phyloP scores from a whole-genome alignment of 2,113 vertebrate species.

The Scolopax mira region DNA sequence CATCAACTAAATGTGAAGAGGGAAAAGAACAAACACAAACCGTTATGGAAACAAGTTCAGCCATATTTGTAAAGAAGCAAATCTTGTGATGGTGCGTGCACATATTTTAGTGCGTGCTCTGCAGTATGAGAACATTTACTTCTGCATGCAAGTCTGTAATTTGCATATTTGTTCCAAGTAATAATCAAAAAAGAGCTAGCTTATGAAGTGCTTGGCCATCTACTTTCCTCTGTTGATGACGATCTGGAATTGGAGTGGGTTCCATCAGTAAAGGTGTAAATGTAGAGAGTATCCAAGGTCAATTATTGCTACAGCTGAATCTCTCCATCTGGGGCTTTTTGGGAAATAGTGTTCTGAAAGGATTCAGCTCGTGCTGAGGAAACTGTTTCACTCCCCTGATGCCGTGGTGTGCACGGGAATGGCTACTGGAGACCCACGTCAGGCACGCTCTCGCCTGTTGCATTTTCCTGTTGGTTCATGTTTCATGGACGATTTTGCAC shows the following conservation, averaged over 20 bases:
- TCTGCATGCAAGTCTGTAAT: constrained; percentile 30
- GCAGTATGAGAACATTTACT: constrained; percentile 53
- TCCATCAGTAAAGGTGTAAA: neutral
- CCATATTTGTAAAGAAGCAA: constrained; percentile 51
- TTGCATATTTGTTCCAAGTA: constrained; percentile 16
- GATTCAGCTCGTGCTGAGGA: neutral
- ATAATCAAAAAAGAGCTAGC: neutral
- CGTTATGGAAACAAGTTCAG: constrained; percentile 63
- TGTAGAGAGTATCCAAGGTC: neutral
- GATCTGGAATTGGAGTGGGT: neutral
- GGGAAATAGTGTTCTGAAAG: neutral
- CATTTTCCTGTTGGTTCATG: neutral
- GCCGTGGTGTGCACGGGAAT: neutral
- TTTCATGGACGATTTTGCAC: neutral
- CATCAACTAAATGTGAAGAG: constrained; percentile 55
- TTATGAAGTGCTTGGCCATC: neutral
- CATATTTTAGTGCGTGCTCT: constrained; percentile 45
- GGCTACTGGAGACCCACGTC: neutral
- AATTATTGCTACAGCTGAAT: neutral
- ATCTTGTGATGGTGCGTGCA: constrained; percentile 57
- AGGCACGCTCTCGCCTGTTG: neutral
- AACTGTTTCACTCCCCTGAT: neutral
- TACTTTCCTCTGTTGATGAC: neutral
- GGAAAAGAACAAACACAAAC: constrained; percentile 55
- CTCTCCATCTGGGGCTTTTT: neutral